Evolutionary conservation across 2,797 vertebrate species (phyloP), one percentile per base, ranked within the genome.

Genomic region (Notolabrus celidotus): DNA sequence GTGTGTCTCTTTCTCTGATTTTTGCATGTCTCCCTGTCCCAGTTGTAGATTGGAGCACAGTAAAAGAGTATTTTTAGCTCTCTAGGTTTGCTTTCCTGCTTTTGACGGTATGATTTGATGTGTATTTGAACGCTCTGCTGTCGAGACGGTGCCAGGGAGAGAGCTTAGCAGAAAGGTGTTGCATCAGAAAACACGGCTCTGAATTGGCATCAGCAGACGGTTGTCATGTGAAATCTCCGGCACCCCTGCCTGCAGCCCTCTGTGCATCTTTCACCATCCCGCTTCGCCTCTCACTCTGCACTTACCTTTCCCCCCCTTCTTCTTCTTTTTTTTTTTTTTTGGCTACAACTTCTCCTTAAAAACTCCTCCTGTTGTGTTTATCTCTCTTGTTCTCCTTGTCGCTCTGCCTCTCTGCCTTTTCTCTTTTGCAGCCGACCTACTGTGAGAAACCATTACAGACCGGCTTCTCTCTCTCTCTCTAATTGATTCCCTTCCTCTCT

Each of bases 391-490:
- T 83, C 77, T 66, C 67, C 69, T 43, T 60, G 85, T 83, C 74
- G 52, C 69, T 82, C 73, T 68, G 51, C 50, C 75, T 79, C 78
- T 66, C 63, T 39, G 64, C 67, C 65, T 39, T 47, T 59, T 73
- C 69, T 73, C 63, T 76, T 80, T 70, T 67, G 29, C 38, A 51
- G 77, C 74, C 25, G 22, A 83, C 91, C 91, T 20, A 86, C 93
- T 93, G 92, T 84, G 93, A 92, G 88, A 89, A 92, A 83, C 90
- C 88, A 92, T 91, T 93, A 89, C 52, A 80, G 86, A 87, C 82
- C 87, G 79, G 92, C 91, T 84, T 87, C 81, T 79, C 83, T 88
- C 85, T 90, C 85, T 91, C 79, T 77, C 86, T 90, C 90, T 94
- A 94, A 94, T 93, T 94, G 92, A 92, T 91, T 89, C 86, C 74